A percentile compares a stretch with the other conserved stretches of the same genome.
These are phyloP conservation scores for Melipona beecheii DNA, from an alignment of 2,888 invertebrate genomes.

Conservation along the genomic window DNA sequence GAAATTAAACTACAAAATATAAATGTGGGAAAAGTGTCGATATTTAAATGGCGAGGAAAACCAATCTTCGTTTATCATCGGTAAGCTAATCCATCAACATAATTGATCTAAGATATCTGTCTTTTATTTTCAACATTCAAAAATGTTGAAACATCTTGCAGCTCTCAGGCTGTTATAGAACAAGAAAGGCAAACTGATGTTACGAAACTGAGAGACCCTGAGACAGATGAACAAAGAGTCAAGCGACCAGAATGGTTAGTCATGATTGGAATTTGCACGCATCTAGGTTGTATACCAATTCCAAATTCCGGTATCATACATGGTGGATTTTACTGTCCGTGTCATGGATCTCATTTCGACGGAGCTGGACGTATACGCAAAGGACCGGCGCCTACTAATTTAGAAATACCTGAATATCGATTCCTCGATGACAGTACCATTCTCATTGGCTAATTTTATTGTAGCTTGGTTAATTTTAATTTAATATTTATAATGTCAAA, in stretches of 20 bases:
- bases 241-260: slow-evolving; percentile 91
- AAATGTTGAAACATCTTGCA: slow-evolving; percentile 51
- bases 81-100: slow-evolving; percentile 68
- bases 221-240: slow-evolving; percentile 88
- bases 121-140: background rate
- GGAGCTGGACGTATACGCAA: slow-evolving; percentile 90
- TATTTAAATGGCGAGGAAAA: slow-evolving; percentile 93
- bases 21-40: slow-evolving; percentile 87
- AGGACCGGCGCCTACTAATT: slow-evolving; percentile 90
- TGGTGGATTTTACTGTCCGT: slow-evolving; percentile 93
- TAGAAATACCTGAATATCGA: slow-evolving; percentile 88
- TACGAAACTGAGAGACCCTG: slow-evolving; percentile 88
- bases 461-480: background rate
- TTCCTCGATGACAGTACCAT: slow-evolving; percentile 86
- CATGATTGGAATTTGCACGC: slow-evolving; percentile 92
- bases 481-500: no score
- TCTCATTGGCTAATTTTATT: slow-evolving; percentile 85
- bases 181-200: slow-evolving; percentile 87
- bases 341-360: slow-evolving; percentile 94
- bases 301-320: slow-evolving; percentile 88
- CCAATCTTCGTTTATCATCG: slow-evolving; percentile 92
- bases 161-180: slow-evolving; percentile 88
- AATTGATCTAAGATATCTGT: background rate
- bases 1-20: slow-evolving; percentile 90
- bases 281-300: slow-evolving; percentile 93